Evolutionary conservation across 1,140 invertebrate genomes (phyloP).

Genomic region (Yoshiicerus persimilis): DNA sequence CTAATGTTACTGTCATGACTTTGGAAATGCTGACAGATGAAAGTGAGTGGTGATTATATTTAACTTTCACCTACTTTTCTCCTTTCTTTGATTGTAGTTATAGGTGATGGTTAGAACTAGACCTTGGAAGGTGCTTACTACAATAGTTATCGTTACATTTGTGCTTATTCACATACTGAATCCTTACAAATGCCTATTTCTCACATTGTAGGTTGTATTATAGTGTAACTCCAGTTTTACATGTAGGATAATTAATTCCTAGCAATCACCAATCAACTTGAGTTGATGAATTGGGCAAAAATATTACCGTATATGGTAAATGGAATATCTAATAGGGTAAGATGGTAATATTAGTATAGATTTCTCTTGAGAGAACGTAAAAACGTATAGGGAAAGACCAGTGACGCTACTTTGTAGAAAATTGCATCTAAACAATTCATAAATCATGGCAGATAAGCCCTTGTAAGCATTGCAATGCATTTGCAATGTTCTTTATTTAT

Average conservation of each 20-base stretch:
- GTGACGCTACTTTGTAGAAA: not conserved
- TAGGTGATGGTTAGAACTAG: no score
- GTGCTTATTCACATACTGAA: no score
- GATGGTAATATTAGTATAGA: not conserved
- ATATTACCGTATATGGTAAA: not conserved
- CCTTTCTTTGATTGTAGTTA: not conserved
- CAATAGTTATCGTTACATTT: no score
- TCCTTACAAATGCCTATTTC: no score
- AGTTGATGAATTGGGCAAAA: not conserved
- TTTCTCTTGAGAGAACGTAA: not conserved
- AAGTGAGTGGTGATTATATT: not conserved
- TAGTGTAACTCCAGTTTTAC: no score
- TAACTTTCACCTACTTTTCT: not conserved
- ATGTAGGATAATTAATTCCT: no score
- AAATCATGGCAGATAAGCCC: not conserved
- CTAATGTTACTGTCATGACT: not conserved
- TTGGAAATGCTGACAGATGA: not conserved
- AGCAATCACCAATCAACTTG: no score
- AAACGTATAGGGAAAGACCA: not conserved
- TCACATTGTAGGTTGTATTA: no score
- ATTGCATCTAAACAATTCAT: slow-evolving; percentile 3
- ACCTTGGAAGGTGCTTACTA: no score
- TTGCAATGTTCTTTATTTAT: not conserved
- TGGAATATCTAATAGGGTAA: not conserved
- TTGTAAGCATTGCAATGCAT: not conserved